Conservation (phyloP, 1,140 invertebrate genomes). For the Zaprionus inermis region DNA sequence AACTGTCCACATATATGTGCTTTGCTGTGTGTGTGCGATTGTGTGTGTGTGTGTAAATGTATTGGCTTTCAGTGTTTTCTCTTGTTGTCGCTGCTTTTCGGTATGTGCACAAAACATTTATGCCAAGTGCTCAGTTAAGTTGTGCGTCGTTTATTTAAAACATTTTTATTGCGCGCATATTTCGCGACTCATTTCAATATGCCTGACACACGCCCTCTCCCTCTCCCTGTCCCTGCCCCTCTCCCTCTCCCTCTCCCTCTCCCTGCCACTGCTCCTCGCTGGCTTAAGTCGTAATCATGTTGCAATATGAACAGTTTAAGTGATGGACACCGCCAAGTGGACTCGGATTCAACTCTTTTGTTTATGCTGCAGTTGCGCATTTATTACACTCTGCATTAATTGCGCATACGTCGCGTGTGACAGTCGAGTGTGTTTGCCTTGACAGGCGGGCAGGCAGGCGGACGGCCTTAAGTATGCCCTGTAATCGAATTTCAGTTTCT, state of each 20-base stretch:
- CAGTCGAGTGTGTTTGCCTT: constrained; percentile 14
- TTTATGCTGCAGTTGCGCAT: constrained; percentile 45
- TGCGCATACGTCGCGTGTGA: constrained; percentile 69
- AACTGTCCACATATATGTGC: constrained; percentile 22
- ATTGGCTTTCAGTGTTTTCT: constrained; percentile 53
- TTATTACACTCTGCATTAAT: constrained; percentile 69
- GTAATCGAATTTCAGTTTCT: constrained; percentile 24
- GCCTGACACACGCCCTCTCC: constrained; percentile 15
- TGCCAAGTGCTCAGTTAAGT: constrained; percentile 62
- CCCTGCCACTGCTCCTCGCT: not conserved
- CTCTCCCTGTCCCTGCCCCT: too few species aligned
- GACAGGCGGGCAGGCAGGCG: not conserved
- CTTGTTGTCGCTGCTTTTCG: constrained; percentile 27
- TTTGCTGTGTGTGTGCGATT: constrained; percentile 17
- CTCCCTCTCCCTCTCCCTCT: not conserved
- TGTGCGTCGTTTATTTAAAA: constrained; percentile 67
- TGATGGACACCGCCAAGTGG: constrained; percentile 49
- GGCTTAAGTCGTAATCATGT: constrained; percentile 69
- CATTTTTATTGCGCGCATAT: constrained; percentile 77
- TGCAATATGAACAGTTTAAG: constrained; percentile 70
- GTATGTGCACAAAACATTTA: constrained; percentile 65
- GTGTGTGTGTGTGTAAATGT: constrained; percentile 26
- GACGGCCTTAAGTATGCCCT: constrained; percentile 24
- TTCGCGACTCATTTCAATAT: constrained; percentile 74
- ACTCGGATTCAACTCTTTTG: constrained; percentile 32